Percentiles rank a stretch among this genome's conserved stretches.
phyloP scores from a whole-genome alignment of 1,140 invertebrate species.

The Micrasema longulum region DNA sequence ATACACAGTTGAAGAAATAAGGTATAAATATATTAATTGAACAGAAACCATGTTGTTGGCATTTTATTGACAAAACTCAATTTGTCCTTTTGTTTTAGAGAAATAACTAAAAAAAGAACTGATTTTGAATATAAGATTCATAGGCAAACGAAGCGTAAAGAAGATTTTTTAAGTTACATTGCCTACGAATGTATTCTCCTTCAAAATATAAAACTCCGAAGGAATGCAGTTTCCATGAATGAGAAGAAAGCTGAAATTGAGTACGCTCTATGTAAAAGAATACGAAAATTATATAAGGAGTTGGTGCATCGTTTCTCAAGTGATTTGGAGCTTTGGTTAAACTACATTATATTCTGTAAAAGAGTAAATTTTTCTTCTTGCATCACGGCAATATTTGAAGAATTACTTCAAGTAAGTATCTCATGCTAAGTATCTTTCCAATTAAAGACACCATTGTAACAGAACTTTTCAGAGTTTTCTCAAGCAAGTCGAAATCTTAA shows the following conservation, averaged over 20 bases:
- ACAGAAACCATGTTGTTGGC: too few species aligned
- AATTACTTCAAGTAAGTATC: conserved; percentile 63
- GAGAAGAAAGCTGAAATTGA: conserved; percentile 77
- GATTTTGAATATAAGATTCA: conserved; percentile 80
- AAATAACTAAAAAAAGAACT: conserved; percentile 76
- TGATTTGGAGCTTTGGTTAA: conserved; percentile 78
- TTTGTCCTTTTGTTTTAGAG: conserved; percentile 68
- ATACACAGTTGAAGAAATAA: conserved; percentile 77
- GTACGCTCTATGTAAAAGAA: conserved; percentile 72
- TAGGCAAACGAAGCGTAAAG: conserved; percentile 74
- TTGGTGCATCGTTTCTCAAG: conserved; percentile 73
- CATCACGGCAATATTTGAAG: conserved; percentile 62
- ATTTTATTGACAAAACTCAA: too few species aligned
- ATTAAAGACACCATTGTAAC: too few species aligned
- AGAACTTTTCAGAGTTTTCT: too few species aligned
- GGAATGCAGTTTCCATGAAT: conserved; percentile 69
- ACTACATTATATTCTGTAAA: conserved; percentile 79
- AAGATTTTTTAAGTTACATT: conserved; percentile 80
- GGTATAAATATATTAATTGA: conserved; percentile 60
- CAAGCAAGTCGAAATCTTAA: too few species aligned
- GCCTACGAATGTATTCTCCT: conserved; percentile 78
- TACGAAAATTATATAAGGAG: conserved; percentile 75
- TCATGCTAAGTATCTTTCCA: too few species aligned
- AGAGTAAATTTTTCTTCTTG: conserved; percentile 68
- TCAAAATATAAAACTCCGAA: conserved; percentile 71